These are phyloP conservation scores for Papilio dardanus DNA, from an alignment of 1,140 invertebrate species.

Conservation along the genomic window DNA sequence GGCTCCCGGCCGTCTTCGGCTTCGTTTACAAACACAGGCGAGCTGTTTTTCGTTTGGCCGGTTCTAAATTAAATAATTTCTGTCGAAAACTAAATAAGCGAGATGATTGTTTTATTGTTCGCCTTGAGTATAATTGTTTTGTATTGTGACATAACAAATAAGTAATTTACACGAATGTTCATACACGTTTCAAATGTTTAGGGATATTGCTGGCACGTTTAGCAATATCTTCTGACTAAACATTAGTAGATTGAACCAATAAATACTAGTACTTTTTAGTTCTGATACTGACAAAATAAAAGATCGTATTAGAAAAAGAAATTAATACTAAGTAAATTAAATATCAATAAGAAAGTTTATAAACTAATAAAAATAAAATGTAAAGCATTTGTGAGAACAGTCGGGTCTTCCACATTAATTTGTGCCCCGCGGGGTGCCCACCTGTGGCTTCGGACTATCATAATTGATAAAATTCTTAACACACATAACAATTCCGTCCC, in stretches of 20 bases:
- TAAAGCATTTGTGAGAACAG: constrained; percentile 37
- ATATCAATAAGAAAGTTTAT: constrained; percentile 37
- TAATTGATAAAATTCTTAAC: constrained; percentile 77
- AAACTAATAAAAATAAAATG: constrained; percentile 43
- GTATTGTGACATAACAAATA: constrained; percentile 34
- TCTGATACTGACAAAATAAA: neutral
- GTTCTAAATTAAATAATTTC: constrained; percentile 74
- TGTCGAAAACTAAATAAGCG: constrained; percentile 64
- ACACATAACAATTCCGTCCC: constrained; percentile 58
- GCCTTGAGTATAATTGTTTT: constrained; percentile 7
- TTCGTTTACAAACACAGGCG: constrained; percentile 74
- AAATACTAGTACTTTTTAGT: neutral
- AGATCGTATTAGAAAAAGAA: neutral
- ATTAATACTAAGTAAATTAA: constrained; percentile 31
- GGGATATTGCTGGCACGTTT: neutral
- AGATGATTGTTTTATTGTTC: constrained; percentile 32
- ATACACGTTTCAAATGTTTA: constrained; percentile 5
- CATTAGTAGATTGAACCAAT: neutral
- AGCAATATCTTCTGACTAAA: neutral
- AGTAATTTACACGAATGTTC: constrained; percentile 22
- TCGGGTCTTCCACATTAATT: constrained; percentile 46
- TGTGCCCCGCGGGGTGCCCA: constrained; percentile 54
- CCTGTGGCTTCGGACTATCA: constrained; percentile 57
- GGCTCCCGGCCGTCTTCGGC: constrained; percentile 62
- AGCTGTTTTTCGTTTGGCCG: constrained; percentile 70